Evolutionary conservation across 2,113 vertebrate genomes (phyloP).

Genomic region (Donacobius atricapilla): DNA sequence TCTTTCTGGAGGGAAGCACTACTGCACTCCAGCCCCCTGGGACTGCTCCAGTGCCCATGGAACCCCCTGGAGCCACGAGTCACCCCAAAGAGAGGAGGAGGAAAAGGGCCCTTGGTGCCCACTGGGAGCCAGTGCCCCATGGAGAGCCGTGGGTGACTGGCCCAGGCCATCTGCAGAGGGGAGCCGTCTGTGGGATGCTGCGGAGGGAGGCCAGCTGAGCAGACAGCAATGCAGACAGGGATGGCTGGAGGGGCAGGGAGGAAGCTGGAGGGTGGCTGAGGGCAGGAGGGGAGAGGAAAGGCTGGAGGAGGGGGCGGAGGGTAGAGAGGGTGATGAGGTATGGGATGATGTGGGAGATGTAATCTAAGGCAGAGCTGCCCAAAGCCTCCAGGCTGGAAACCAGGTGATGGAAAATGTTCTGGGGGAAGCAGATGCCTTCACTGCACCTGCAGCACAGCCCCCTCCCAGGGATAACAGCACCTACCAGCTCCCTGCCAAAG

Average conservation of each 20-base stretch:
- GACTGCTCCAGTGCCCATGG: neutral
- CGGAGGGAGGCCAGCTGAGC: neutral
- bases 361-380: neutral
- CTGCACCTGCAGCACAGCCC: neutral
- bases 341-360: neutral
- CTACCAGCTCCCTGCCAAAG: neutral
- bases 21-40: neutral
- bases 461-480: neutral
- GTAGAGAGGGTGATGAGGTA: neutral
- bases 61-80: neutral
- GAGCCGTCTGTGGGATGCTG: neutral
- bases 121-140: rapidly evolving
- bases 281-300: neutral
- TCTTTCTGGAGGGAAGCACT: rapidly evolving
- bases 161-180: rapidly evolving
- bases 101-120: rapidly evolving
- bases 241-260: neutral
- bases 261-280: neutral
- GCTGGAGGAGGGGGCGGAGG: neutral
- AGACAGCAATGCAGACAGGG: neutral
- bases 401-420: neutral
- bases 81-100: neutral
- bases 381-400: constrained; percentile 2
- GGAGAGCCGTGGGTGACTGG: neutral
- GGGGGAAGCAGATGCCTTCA: neutral